Percentiles rank a stretch among this genome's conserved stretches.
phyloP scores from a whole-genome alignment of 2,888 invertebrate genomes.

The Oligia latruncula region DNA sequence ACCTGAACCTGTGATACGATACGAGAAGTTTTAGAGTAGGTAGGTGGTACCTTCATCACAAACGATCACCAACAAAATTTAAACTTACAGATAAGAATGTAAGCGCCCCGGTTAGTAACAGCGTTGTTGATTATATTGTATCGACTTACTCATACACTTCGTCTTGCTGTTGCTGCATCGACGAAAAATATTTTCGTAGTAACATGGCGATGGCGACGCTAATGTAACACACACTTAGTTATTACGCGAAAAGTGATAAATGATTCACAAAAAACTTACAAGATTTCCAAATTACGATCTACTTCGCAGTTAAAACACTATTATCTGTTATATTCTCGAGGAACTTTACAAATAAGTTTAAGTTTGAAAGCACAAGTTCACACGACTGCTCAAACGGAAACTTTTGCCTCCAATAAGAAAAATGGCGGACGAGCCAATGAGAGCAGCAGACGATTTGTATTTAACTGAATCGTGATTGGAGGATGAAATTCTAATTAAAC shows the following conservation, averaged over 20 bases:
- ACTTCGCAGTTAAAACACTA: neutral
- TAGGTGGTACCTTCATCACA: neutral
- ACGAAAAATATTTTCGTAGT: constrained; percentile 78
- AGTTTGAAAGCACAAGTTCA: neutral
- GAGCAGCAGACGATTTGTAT: neutral
- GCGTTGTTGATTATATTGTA: constrained; percentile 14
- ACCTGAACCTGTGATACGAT: neutral
- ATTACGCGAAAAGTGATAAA: neutral
- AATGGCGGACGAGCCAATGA: constrained; percentile 19
- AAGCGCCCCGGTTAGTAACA: neutral
- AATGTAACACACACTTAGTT: constrained; percentile 15
- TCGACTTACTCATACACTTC: constrained; percentile 67
- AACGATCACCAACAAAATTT: constrained; percentile 3
- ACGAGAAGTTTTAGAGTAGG: neutral
- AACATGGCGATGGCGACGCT: constrained; percentile 67
- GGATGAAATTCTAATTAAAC: neutral
- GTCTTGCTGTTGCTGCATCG: constrained; percentile 70
- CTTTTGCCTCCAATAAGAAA: constrained; percentile 47
- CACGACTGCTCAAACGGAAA: constrained; percentile 4
- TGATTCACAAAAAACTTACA: constrained; percentile 6
- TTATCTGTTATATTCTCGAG: neutral
- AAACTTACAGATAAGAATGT: neutral
- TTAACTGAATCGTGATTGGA: constrained; percentile 41
- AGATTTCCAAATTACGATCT: neutral
- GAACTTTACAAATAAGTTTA: neutral